phyloP scores from a whole-genome alignment of 2,888 invertebrate species.

The Opisthograptis luteolata region DNA sequence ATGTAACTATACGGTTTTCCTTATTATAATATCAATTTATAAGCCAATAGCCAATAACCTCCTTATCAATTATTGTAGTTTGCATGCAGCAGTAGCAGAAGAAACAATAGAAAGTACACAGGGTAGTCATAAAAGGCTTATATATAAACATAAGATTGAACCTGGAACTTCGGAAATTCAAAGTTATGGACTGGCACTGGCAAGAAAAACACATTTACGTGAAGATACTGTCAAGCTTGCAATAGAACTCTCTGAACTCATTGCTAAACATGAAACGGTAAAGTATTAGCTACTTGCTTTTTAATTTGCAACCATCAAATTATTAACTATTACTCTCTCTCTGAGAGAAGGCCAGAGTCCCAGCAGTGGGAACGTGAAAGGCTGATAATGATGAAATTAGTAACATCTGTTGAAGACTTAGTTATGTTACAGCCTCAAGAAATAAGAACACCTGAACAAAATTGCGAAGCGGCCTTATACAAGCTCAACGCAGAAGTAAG shows the following conservation, averaged over 20 bases:
- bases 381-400: no score
- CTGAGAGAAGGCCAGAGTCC: no score
- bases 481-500: constrained; percentile 63
- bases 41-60: no score
- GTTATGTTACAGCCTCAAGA: constrained; percentile 55
- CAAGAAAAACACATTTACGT: constrained; percentile 85
- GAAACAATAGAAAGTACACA: constrained; percentile 51
- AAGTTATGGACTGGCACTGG: constrained; percentile 87
- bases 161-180: constrained; percentile 84
- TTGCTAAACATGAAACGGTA: constrained; percentile 66
- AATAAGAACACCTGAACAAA: constrained; percentile 46
- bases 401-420: no score
- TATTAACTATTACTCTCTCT: no score
- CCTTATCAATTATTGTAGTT: constrained; percentile 47
- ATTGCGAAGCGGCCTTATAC: constrained; percentile 59
- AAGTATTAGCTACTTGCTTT: no score
- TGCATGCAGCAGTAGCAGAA: constrained; percentile 69
- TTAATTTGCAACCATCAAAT: no score
- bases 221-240: constrained; percentile 81
- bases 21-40: not conserved
- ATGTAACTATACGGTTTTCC: constrained; percentile 38
- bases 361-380: no score
- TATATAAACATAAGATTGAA: constrained; percentile 87
- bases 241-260: constrained; percentile 70
- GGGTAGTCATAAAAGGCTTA: constrained; percentile 63